Evolutionary conservation across 2,888 invertebrate genomes (phyloP).

Genomic region (Leucania comma): DNA sequence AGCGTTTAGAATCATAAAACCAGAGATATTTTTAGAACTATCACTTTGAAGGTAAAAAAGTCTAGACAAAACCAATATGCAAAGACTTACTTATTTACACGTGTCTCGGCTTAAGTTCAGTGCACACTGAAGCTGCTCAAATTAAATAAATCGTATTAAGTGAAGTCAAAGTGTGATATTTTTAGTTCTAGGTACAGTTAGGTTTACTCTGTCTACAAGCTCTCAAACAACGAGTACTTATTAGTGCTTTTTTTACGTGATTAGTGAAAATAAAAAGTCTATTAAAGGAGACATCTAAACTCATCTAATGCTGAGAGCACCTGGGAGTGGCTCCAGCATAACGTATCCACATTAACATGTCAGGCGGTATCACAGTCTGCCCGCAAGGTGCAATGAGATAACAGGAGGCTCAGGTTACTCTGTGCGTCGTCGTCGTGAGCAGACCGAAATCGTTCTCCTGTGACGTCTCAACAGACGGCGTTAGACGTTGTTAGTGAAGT

Average conservation of each 20-base stretch:
- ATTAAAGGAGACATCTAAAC: not conserved
- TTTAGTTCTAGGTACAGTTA: not conserved
- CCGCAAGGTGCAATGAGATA: not conserved
- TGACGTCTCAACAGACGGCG: not conserved
- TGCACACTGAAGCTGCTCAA: not conserved
- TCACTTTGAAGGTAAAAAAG: not conserved
- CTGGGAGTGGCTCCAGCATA: too few species aligned
- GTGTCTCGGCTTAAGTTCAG: conserved; percentile 1
- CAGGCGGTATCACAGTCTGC: not conserved
- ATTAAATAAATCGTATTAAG: not conserved
- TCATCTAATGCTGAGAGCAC: not conserved
- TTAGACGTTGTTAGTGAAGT: not conserved
- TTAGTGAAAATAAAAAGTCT: not conserved
- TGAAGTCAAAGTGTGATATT: not conserved
- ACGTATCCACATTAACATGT: not conserved
- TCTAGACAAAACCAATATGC: not conserved
- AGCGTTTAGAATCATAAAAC: not conserved
- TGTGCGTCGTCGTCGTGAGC: not conserved
- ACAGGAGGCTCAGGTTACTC: not conserved
- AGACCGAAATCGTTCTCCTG: not conserved
- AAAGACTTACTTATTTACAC: not conserved
- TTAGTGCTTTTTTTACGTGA: not conserved
- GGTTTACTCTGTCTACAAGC: not conserved
- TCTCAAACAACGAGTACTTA: not conserved
- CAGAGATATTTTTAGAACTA: not conserved